Base-by-base conservation (phyloP, 2,888 invertebrate species). In the Matsumyia berberina region DNA sequence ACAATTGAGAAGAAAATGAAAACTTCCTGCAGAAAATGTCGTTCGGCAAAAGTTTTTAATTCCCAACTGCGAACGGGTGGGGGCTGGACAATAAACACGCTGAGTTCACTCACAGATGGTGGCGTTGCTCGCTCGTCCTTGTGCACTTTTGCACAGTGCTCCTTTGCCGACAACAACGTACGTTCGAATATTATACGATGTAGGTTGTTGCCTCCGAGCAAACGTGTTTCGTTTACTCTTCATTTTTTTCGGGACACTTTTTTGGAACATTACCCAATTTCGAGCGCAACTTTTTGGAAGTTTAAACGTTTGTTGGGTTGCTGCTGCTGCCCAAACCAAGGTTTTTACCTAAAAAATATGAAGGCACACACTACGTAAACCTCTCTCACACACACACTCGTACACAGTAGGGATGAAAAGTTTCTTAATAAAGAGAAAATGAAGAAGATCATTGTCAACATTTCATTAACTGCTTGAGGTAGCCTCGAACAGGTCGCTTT, bases 261-360 rank as follows among this genome's bases (percentile, higher is more conserved):
- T 58, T 70, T 66, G 82, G 60, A 57, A 74, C 67, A 73, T 83
- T 83, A 74, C 69, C 83, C 73, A 67, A 72, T 77, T 78, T 78
- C 8, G 31, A 49, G 73, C 11, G 11, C n/a, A 74, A 85, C 51
- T 79, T 69, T 83, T 51, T 29, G 39, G 24, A 80, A 74, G 80
- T 80, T 80, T 67, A 15, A 78, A 67, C 62, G 62, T 39, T 70
- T 64, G 58, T 51, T 46, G 29, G 15, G 53, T 49, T 12, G 9
- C 19, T 2, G 12, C n/a, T 31, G 29, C 24, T 24, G 24, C 24
- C 4, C 15, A 60, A 37, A 58, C 15, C 0, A 60, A 53, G 35
- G 12, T 53, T 66, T 42, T 24, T 3, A 29, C 0, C 5, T 4
- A 39, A 33, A 12, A 58, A 29, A 29, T 12, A 17, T 37, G 39